Conservation (phyloP, 2,888 invertebrate genomes). For the Aphodius sticticus region DNA sequence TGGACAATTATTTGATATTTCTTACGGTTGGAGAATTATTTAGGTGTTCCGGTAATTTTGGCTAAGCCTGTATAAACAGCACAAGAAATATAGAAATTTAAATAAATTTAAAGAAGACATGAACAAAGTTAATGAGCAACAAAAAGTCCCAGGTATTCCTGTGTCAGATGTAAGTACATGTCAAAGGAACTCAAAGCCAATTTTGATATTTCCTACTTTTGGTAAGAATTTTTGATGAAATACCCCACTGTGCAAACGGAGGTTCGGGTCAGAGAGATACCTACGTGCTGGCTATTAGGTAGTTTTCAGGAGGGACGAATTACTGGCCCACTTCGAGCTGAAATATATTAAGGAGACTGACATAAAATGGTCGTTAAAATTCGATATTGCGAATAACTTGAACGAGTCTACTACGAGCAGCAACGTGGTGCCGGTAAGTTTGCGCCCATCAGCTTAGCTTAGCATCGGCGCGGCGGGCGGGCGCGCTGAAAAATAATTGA, state of each 20-base stretch:
- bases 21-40: too few relatives aligned
- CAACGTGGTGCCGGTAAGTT: slow-evolving; percentile 26
- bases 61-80: too few relatives aligned
- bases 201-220: neutral
- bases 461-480: neutral
- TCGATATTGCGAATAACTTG: slow-evolving; percentile 50
- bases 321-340: slow-evolving; percentile 60
- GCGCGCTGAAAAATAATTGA: neutral
- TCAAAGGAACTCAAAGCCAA: too few relatives aligned
- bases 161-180: too few relatives aligned
- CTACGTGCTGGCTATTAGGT: slow-evolving; percentile 14
- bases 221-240: neutral
- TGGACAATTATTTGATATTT: too few relatives aligned
- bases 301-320: slow-evolving; percentile 59
- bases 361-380: slow-evolving; percentile 70
- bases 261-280: neutral
- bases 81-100: too few relatives aligned
- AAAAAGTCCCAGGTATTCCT: too few relatives aligned
- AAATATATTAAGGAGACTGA: slow-evolving; percentile 73
- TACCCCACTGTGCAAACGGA: neutral
- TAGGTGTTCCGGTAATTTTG: too few relatives aligned
- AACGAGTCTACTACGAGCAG: neutral
- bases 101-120: too few relatives aligned
- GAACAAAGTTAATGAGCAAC: too few relatives aligned
- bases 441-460: neutral